Percentiles rank a stretch among this genome's conserved stretches.
These are phyloP conservation scores for Hoplodrina blanda DNA, from an alignment of 2,888 invertebrate species.

Conservation along the genomic window DNA sequence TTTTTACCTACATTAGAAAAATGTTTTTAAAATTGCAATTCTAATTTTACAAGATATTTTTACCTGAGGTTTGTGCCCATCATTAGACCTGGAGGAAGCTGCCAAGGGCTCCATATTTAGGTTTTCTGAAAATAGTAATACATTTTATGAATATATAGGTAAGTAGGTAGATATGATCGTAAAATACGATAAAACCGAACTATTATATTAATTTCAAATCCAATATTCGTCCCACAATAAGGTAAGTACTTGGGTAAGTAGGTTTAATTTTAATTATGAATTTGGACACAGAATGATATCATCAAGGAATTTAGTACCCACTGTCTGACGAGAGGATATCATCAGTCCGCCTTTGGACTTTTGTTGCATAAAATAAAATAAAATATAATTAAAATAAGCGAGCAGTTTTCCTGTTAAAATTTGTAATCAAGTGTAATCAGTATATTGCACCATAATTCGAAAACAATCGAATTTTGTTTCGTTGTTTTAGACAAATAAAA, in stretches of 20 bases:
- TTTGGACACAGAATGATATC: background rate
- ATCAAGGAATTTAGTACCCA: background rate
- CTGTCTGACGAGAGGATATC: background rate
- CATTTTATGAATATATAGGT: background rate
- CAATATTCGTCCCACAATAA: background rate
- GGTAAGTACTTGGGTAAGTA: background rate
- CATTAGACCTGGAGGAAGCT: slow-evolving; percentile 2
- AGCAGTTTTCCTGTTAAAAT: slow-evolving; percentile 27
- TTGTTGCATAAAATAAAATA: too few species aligned
- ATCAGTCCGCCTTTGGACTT: background rate
- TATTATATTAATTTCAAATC: background rate
- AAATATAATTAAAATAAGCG: background rate
- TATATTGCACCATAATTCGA: slow-evolving; percentile 28
- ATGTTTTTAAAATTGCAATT: background rate
- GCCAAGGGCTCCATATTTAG: slow-evolving; percentile 15
- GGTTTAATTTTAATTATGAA: background rate
- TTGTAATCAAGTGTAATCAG: too few species aligned
- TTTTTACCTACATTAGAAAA: too few species aligned
- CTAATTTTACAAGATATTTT: background rate
- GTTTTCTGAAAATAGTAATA: slow-evolving; percentile 31
- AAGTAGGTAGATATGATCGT: too few species aligned
- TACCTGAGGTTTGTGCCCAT: slow-evolving; percentile 23
- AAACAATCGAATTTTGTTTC: background rate
- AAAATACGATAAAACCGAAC: background rate
- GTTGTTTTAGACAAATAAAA: background rate